Evolutionary conservation across 2,113 vertebrate species (phyloP), one percentile per base, ranked within the genome.

Genomic region (Glaucidium brasilianum): DNA sequence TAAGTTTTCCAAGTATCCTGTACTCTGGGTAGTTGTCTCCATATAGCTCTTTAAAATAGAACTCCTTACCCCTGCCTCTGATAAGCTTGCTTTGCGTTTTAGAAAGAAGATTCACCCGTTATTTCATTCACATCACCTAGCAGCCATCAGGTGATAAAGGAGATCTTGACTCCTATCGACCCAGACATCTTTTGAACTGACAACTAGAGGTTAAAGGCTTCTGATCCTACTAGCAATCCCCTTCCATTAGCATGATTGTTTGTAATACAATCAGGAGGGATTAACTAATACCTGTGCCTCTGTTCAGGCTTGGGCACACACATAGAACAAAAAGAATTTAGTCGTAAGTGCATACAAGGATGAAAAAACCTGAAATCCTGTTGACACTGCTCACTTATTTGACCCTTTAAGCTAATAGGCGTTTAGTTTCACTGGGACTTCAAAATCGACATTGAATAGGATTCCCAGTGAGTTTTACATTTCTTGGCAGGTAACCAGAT

Each of bases 401-500:
- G 95, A 93, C 86, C 49, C 69, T 81, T 88, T 87, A 49, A 92
- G 18, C 81, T 91, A 88, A 92, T 5, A 79, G 50, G 37, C 37
- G 0, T 78, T 96, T 69, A 93, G 34, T 92, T 94, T 88, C 83
- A 64, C 30, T 68, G 43, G 41, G 76, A 78, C 72, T 96, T 96
- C 87, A 77, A 86, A 97, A 92, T 45, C 4, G 5, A 63, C 72
- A 32, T 3, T 67, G 67, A 94, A 97, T 78, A 78, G 90, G 89
- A 93, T 96, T 97, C 69, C 89, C 41, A 4, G 21, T 26, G 43
- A 96, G 68, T 45, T 89, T 93, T 92, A 72, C 39, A 3, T 91
- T 90, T 27, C 85, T 93, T 96, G 94, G 94, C 67, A 97, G 91
- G 91, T 95, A 96, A 97, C 81, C 26, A 86, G 82, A 90, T 94